Evolutionary conservation across 1,140 invertebrate species (phyloP).

Genomic region (Caenorhabditis brenneri): DNA sequence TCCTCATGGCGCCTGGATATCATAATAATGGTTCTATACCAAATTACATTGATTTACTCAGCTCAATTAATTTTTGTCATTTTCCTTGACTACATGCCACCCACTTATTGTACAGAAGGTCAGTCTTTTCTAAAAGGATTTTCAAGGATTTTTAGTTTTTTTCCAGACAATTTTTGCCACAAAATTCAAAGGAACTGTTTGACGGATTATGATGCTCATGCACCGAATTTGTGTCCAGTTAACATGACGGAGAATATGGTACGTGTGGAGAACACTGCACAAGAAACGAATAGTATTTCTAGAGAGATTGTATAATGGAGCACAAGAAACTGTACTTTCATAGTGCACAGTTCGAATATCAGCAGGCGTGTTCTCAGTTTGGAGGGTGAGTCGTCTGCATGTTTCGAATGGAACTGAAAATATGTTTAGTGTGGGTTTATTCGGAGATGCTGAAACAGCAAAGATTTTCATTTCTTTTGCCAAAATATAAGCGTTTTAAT

Average conservation of each 20-base stretch:
- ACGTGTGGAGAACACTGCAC: neutral
- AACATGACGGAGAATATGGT: neutral
- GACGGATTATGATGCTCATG: constrained; percentile 6
- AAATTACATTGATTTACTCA: constrained; percentile 18
- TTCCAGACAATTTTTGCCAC: constrained; percentile 24
- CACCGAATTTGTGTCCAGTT: neutral
- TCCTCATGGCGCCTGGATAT: constrained; percentile 24
- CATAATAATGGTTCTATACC: constrained; percentile 12
- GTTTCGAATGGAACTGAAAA: too few relatives aligned
- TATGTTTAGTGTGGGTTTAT: too few relatives aligned
- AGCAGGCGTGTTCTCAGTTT: neutral
- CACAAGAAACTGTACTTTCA: neutral
- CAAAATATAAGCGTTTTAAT: too few relatives aligned
- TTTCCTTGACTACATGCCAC: constrained; percentile 17
- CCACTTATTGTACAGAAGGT: neutral
- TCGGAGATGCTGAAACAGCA: neutral
- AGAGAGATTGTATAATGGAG: neutral
- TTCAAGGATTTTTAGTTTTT: neutral
- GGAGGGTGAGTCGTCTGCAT: too few relatives aligned
- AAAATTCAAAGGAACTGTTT: constrained; percentile 5
- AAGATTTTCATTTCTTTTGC: neutral
- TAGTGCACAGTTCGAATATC: constrained; percentile 23
- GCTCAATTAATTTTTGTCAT: constrained; percentile 20
- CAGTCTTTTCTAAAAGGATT: neutral
- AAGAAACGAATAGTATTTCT: neutral